A percentile compares a stretch with the other conserved stretches of the same genome.
phyloP scores from a whole-genome alignment of 2,888 invertebrate genomes.

The Phorcus lineatus region DNA sequence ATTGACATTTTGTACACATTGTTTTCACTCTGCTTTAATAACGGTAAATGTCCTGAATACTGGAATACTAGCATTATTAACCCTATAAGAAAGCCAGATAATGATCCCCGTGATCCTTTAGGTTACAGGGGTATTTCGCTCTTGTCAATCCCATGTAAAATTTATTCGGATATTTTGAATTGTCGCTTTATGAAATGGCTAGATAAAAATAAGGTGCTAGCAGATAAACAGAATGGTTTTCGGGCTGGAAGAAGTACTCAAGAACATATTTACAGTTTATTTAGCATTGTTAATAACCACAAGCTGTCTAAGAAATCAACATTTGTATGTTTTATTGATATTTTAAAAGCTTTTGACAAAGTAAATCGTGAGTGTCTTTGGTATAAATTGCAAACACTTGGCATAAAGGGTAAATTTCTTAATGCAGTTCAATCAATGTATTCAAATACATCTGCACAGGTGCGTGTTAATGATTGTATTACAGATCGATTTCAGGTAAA shows the following conservation, averaged over 20 bases:
- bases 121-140: background rate
- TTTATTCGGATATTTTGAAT: too few relatives aligned
- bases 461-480: too few relatives aligned
- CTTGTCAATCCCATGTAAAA: too few relatives aligned
- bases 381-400: background rate
- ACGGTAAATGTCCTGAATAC: background rate
- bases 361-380: background rate
- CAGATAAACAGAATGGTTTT: background rate
- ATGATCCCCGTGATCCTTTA: background rate
- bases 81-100: background rate
- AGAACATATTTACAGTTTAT: background rate
- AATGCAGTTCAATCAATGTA: background rate
- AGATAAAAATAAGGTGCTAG: background rate
- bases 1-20: background rate
- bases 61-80: background rate
- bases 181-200: background rate
- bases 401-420: background rate
- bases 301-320: background rate
- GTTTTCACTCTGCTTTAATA: background rate
- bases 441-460: too few relatives aligned
- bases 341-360: slow-evolving; percentile 6
- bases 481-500: too few relatives aligned
- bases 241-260: background rate
- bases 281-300: background rate
- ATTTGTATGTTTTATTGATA: background rate